Evolutionary conservation across 2,113 vertebrate species (phyloP).

Genomic region (Strix uralensis): DNA sequence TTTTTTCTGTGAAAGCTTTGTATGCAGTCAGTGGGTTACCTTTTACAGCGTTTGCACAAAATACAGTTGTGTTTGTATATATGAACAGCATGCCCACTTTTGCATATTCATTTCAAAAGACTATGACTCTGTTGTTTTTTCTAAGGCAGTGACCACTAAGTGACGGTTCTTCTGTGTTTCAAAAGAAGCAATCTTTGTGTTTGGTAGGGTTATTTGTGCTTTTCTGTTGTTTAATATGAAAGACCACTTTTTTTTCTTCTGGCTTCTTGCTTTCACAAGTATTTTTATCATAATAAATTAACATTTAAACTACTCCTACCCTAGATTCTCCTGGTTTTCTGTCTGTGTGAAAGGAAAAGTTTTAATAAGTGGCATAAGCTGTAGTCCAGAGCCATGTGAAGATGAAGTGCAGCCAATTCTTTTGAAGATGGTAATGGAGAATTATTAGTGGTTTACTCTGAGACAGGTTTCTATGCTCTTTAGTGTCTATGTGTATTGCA

Average conservation of each 20-base stretch:
- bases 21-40: accelerated
- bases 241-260: neutral
- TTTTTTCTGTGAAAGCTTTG: neutral
- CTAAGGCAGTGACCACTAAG: neutral
- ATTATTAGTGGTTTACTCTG: neutral
- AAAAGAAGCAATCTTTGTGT: neutral
- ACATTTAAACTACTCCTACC: neutral
- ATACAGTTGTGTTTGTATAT: neutral
- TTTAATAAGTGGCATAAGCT: neutral
- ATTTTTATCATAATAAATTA: neutral
- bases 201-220: neutral
- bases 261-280: neutral
- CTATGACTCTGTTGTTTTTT: neutral
- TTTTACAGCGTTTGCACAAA: neutral
- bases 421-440: neutral
- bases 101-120: neutral
- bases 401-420: neutral
- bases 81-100: accelerated
- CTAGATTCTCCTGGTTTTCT: neutral
- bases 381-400: neutral
- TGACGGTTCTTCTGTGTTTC: neutral
- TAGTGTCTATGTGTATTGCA: neutral
- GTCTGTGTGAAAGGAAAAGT: neutral
- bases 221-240: neutral
- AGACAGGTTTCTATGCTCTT: neutral